These are phyloP conservation scores for Agrochola lychnidis DNA, from an alignment of 2,888 invertebrate species.

Conservation along the genomic window DNA sequence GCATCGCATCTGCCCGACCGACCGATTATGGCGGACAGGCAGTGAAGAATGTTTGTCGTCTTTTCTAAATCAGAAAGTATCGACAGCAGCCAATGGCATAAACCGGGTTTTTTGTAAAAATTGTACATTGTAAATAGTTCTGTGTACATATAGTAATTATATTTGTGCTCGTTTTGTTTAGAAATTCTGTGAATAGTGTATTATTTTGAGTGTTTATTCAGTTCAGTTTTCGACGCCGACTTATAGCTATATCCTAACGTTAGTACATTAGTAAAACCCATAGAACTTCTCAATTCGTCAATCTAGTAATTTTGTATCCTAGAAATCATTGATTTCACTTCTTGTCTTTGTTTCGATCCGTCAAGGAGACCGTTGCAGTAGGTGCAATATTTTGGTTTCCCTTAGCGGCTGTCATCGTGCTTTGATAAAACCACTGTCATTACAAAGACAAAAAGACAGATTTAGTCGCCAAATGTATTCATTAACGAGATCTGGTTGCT, in stretches of 20 bases:
- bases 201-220: slow-evolving; percentile 91
- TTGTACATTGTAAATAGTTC: slow-evolving; percentile 94
- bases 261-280: slow-evolving; percentile 85
- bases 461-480: slow-evolving; percentile 78
- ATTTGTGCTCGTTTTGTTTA: slow-evolving; percentile 92
- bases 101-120: slow-evolving; percentile 91
- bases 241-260: slow-evolving; percentile 84
- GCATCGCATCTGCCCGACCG: slow-evolving; percentile 89
- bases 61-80: slow-evolving; percentile 91
- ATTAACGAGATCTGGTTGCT: slow-evolving; percentile 71
- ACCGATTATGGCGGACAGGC: slow-evolving; percentile 90
- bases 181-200: slow-evolving; percentile 91
- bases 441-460: slow-evolving; percentile 83
- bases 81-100: slow-evolving; percentile 93
- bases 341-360: slow-evolving; percentile 90
- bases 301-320: slow-evolving; percentile 67
- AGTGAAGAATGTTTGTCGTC: slow-evolving; percentile 89
- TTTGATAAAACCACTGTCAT: slow-evolving; percentile 86
- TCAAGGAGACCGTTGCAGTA: slow-evolving; percentile 89
- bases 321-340: slow-evolving; percentile 76
- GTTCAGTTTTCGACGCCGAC: slow-evolving; percentile 92
- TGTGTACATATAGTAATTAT: slow-evolving; percentile 94
- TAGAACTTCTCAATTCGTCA: slow-evolving; percentile 76
- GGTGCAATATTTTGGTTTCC: slow-evolving; percentile 89
- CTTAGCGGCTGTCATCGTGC: slow-evolving; percentile 88